phyloP scores from a whole-genome alignment of 2,888 invertebrate species.

The Gymnosoma rotundatum region DNA sequence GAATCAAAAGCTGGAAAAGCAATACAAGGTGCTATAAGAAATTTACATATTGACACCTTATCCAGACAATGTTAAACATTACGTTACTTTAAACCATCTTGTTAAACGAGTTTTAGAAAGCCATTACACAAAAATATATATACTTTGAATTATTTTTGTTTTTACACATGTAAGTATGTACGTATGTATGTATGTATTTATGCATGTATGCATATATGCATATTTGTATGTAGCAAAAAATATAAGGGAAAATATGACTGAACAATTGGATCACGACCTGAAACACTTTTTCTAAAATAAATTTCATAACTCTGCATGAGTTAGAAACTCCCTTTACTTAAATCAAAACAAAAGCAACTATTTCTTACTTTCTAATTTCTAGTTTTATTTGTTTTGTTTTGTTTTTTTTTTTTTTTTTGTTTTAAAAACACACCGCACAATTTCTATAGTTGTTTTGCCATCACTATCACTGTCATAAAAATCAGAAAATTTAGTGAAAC shows the following conservation, averaged over 20 bases:
- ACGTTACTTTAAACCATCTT: background rate
- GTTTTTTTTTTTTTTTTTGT: background rate
- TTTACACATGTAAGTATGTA: background rate
- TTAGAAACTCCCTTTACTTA: constrained; percentile 30
- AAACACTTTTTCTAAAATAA: constrained; percentile 32
- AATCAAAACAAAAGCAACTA: background rate
- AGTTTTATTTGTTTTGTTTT: background rate
- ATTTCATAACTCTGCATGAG: constrained; percentile 58
- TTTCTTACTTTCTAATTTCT: background rate
- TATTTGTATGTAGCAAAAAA: background rate
- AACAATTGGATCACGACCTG: constrained; percentile 32
- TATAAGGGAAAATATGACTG: background rate
- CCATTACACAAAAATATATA: background rate
- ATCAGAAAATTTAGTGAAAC: constrained; percentile 50
- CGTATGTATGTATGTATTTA: background rate
- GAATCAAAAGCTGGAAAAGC: background rate
- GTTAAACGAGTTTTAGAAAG: background rate
- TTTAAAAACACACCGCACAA: constrained; percentile 16
- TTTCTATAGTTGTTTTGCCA: constrained; percentile 25
- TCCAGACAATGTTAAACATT: background rate
- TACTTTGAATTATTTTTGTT: background rate
- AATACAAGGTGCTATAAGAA: constrained; percentile 33
- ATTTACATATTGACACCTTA: constrained; percentile 59
- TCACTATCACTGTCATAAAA: constrained; percentile 43
- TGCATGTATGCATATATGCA: background rate